Conservation (phyloP, 2,888 invertebrate genomes). For the Hydrotaea diabolus region DNA sequence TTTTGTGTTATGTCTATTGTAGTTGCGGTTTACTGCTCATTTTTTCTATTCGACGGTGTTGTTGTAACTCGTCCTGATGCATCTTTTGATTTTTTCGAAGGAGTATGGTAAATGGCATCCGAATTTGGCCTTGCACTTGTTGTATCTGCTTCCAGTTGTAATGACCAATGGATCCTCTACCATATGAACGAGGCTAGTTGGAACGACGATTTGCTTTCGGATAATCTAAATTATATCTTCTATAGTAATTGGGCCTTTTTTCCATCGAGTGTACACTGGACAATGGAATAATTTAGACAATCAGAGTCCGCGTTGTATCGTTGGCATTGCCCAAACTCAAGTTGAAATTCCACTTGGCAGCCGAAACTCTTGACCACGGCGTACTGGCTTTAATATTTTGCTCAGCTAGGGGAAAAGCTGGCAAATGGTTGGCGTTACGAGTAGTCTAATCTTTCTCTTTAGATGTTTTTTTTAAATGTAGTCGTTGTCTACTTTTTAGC, state of each 20-base stretch:
- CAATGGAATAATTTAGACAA: constrained; percentile 81
- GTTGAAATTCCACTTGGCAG: constrained; percentile 77
- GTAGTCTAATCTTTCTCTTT: constrained; percentile 67
- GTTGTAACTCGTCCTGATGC: constrained; percentile 56
- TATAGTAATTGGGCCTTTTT: constrained; percentile 74
- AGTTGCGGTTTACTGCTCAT: constrained; percentile 69
- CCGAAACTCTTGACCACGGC: constrained; percentile 71
- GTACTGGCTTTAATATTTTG: constrained; percentile 72
- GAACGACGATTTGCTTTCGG: constrained; percentile 73
- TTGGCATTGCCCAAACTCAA: constrained; percentile 75
- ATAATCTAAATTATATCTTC: constrained; percentile 81
- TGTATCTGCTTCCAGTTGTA: constrained; percentile 64
- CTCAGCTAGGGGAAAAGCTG: constrained; percentile 74
- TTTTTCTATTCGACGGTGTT: constrained; percentile 69
- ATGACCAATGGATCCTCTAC: constrained; percentile 72
- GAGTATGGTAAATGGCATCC: constrained; percentile 74
- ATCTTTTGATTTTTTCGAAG: constrained; percentile 75
- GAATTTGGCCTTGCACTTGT: constrained; percentile 52
- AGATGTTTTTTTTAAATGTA: constrained; percentile 29
- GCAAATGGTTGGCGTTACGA: constrained; percentile 75
- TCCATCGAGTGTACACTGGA: constrained; percentile 75
- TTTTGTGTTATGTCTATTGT: constrained; percentile 58
- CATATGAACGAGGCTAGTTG: constrained; percentile 68
- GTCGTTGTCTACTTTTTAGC: constrained; percentile 70
- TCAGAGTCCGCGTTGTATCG: constrained; percentile 76